Conservation (phyloP, 2,888 invertebrate genomes). For the Hecatera dysodea region DNA sequence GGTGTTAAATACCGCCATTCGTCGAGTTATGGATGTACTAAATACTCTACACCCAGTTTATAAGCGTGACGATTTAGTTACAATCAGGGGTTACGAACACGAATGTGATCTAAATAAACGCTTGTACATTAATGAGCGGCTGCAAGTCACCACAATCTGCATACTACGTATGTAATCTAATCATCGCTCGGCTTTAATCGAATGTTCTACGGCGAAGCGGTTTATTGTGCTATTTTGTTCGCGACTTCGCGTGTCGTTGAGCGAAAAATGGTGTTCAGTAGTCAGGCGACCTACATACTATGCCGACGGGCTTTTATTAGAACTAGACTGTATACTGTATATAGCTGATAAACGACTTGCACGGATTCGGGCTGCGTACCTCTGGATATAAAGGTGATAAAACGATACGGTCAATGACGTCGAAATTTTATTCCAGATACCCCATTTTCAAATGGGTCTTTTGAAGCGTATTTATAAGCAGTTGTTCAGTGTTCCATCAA, state of each 20-base stretch:
- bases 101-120: not conserved
- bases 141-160: conserved; percentile 22
- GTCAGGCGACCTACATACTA: conserved; percentile 46
- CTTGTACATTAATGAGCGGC: conserved; percentile 6
- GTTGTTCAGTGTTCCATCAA: not conserved
- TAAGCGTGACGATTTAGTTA: conserved; percentile 1
- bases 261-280: conserved; percentile 32
- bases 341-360: not conserved
- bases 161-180: conserved; percentile 26
- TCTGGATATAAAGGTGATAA: not conserved
- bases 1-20: conserved; percentile 1
- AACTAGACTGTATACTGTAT: conserved; percentile 5
- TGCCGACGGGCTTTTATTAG: conserved; percentile 26
- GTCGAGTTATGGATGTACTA: conserved; percentile 9
- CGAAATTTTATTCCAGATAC: not conserved
- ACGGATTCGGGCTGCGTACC: too few relatives aligned
- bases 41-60: conserved; percentile 14
- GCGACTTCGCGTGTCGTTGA: conserved; percentile 33
- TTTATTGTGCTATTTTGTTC: conserved; percentile 49
- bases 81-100: conserved; percentile 1
- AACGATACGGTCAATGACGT: not conserved
- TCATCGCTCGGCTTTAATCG: conserved; percentile 11
- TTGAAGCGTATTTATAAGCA: not conserved
- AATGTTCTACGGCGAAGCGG: conserved; percentile 12
- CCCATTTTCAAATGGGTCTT: not conserved